Base-by-base conservation (phyloP, 2,113 vertebrate genomes). In the Nyctereutes procyonoides region DNA sequence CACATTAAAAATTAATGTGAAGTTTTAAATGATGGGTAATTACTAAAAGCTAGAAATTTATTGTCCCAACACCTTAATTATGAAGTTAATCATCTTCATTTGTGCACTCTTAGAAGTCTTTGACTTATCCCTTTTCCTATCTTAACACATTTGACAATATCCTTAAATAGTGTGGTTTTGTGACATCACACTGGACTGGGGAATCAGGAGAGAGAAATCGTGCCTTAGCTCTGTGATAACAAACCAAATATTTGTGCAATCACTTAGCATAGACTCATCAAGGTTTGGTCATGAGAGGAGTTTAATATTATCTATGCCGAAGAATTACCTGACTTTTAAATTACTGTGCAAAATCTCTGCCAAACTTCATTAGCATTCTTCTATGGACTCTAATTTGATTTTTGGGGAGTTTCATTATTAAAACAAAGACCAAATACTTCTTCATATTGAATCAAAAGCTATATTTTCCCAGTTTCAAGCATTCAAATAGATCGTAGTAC, bases 251-350 rank as follows among this genome's bases (percentile, higher is more conserved):
- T 69, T 15, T 86, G 60, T 77, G 69, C 58, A 80, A 51, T 80
- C 58, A 53, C 28, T 96, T 76, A n/a, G 19, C 9, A 69, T 1
- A 85, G 48, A 79, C 32, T 60, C 56, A 93, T 26, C 17, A 30
- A 28, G 71, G 74, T 93, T 90, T 17, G 15, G 20, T 85, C 88
- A 73, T 93, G 62, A 85, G 43, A 90, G 43, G 32, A 77, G 14
- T 56, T 85, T 93, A 43, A 20, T 53, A 71, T 73, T 51, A 86
- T 80, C 38, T 82, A 35, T 65, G 71, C 71, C 55, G 73, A 95
- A 84, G 87, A 56, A 84, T 48, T 48, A 65, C 35, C 94, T 96
- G 69, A 87, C 67, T 90, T 96, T 79, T 84, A 71, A 93, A 95
- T 90, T 82, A 82, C 74, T 65, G 65, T 65, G 74, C 28, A 67